Base-by-base conservation (phyloP, 2,113 vertebrate species). In the Psittacus erithacus region DNA sequence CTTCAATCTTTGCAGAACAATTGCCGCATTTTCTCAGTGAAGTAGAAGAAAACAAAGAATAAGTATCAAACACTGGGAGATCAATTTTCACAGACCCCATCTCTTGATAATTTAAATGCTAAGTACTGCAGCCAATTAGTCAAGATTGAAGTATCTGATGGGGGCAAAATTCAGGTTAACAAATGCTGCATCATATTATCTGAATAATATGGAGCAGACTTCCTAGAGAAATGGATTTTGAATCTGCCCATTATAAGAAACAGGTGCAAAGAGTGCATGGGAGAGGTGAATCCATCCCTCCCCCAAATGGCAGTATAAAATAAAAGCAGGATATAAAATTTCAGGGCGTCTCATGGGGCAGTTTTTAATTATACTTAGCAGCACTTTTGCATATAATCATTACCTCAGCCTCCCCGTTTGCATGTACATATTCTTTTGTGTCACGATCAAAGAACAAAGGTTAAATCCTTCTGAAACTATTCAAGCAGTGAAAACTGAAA, bases 351-450 rank as follows among this genome's bases (percentile, higher is more conserved):
- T 90, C 86, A 83, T 16, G 6, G 96, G 95, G 92, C 85, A 95
- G 92, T 95, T 96, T 95, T 96, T 96, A 97, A 97, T 97, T 96
- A 96, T 86, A 81, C 91, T 95, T 96, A 95, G 44, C 70, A 90
- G 78, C 80, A 88, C 96, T 83, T 96, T 94, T 96, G 94, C 95
- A 92, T 95, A 96, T 95, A 96, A 97, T 95, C 90, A 95, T 96
- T 92, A 97, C 94, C 91, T 96, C 84, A 93, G 95, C 68, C 88
- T 85, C 77, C 64, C 96, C 86, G 27, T 96, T 97, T 91, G 84
- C 92, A 96, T 91, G 91, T 75, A 80, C 96, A 60, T 92, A 90
- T 97, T 92, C 96, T 94, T 96, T 94, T 94, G 94, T 95, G 79
- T 76, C 94, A 57, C 23, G 86, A 96, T 96, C 95, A 92, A 94